These are phyloP conservation scores for Synanthedon myopaeformis DNA, from an alignment of 2,888 invertebrate genomes.

Conservation along the genomic window DNA sequence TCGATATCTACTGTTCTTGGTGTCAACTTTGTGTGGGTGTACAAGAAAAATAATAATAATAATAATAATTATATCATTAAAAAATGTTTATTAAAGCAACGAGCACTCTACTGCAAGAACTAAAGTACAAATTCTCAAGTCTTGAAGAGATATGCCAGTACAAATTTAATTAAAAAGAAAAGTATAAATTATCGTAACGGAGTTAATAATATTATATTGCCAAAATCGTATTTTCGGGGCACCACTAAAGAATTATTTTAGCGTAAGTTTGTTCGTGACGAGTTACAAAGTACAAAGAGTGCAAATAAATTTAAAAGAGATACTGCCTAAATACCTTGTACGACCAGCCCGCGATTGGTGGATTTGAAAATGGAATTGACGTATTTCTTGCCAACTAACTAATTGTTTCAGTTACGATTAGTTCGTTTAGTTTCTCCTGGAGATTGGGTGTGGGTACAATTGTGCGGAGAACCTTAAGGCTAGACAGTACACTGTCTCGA, in stretches of 20 bases:
- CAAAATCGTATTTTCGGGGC: slow-evolving; percentile 61
- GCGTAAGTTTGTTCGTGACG: slow-evolving; percentile 43
- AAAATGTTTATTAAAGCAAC: slow-evolving; percentile 27
- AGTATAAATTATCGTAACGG: slow-evolving; percentile 25
- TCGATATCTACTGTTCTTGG: slow-evolving; percentile 47
- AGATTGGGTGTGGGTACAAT: not conserved
- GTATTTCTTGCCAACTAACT: slow-evolving; percentile 1
- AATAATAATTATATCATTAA: slow-evolving; percentile 16
- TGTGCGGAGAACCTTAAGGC: not conserved
- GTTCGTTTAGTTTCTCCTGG: not conserved
- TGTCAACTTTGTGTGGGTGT: slow-evolving; percentile 53
- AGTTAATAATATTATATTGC: slow-evolving; percentile 65
- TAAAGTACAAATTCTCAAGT: slow-evolving; percentile 69
- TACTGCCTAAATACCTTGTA: slow-evolving; percentile 9
- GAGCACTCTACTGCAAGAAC: slow-evolving; percentile 54
- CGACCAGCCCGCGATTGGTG: slow-evolving; percentile 17
- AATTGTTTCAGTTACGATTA: not conserved
- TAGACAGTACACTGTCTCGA: not conserved
- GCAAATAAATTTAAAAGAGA: not conserved
- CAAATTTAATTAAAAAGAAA: slow-evolving; percentile 56
- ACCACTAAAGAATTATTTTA: slow-evolving; percentile 45
- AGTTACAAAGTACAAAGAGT: slow-evolving; percentile 37
- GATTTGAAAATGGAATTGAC: slow-evolving; percentile 7
- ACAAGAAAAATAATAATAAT: slow-evolving; percentile 22
- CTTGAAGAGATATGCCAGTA: slow-evolving; percentile 63